A percentile compares a stretch with the other conserved stretches of the same genome.
Evolutionary conservation across 2,888 invertebrate genomes (phyloP).

Genomic region (Tiliacea aurago): DNA sequence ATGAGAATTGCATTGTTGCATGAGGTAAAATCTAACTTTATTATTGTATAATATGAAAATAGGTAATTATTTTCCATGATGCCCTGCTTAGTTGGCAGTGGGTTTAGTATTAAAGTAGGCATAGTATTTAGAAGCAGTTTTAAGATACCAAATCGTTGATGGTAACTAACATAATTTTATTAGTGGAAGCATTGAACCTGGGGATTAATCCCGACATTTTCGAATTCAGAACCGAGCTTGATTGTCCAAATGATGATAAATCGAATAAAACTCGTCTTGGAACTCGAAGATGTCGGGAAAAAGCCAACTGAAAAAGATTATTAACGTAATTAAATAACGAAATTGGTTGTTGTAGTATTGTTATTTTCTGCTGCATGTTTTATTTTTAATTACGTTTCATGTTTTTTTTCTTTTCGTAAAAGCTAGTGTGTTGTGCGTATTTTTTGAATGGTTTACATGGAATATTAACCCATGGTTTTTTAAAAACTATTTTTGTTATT

Average conservation of each 20-base stretch:
- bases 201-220: conserved; percentile 15
- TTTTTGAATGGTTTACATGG: conserved; percentile 43
- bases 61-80: neutral
- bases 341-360: conserved; percentile 17
- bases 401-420: conserved; percentile 2
- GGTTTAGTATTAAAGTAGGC: neutral
- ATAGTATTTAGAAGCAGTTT: neutral
- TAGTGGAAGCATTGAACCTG: neutral
- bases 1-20: conserved; percentile 13
- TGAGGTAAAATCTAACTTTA: conserved; percentile 1
- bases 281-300: neutral
- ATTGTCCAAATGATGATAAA: neutral
- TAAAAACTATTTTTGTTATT: conserved; percentile 2
- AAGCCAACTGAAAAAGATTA: neutral
- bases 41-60: neutral
- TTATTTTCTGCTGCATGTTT: conserved; percentile 42
- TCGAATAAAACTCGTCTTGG: neutral
- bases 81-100: neutral
- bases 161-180: conserved; percentile 21
- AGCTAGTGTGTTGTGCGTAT: conserved; percentile 44
- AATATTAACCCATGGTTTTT: conserved; percentile 52
- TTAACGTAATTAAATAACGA: neutral
- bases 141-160: neutral
- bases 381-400: conserved; percentile 11
- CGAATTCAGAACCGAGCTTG: neutral